Base-by-base conservation (phyloP, 2,888 invertebrate species). In the Ceratothoa steindachneri region DNA sequence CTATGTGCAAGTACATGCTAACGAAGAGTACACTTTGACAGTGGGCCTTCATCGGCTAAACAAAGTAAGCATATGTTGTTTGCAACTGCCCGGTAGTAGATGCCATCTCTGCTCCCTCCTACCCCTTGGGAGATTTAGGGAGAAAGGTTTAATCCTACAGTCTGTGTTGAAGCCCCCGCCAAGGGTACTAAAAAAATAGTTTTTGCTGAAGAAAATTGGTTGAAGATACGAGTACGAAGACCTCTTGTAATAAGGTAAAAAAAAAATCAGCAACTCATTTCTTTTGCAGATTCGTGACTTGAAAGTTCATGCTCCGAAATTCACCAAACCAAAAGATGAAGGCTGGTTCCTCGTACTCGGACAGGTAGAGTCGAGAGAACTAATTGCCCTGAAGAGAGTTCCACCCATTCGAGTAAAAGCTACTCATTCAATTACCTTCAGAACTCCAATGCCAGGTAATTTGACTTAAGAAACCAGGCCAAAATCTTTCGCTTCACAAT, bases 301-400 rank as follows among this genome's bases (percentile, higher is more conserved):
- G 1, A 60, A 75, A 81, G 92, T 91, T n/a, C 86, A 90, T 77
- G 90, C 93, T 76, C 92, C 93, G 0, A 89, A 90, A 77, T 98
- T 95, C 86, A 90, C 94, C 0, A 96, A 97, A 84, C 90, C 91
- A 51, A 98, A 97, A 86, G 93, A 93, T 83, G 97, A 97, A 84
- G 93, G 95, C 72, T 99, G 98, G 98, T 91, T 97, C 85, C 83
- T 96, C 1, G 88, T 95, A 0, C 86, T 98, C 7, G 97, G 96
- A 1, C 88, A 89, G 28, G 89, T 89, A 70, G 80, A 77, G 15
- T 86, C 86, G 0, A 87, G 88, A 28, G 93, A 95, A 82, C 86
- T 97, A 41, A 84, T 91, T 78, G 94, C 95, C 0, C 85, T 97
- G 82, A 95, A 95, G 84, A 86, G 97, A 68, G 86, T 91, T 1